These are phyloP conservation scores for Tetraneura akinire DNA, from an alignment of 1,140 invertebrate genomes.

Conservation along the genomic window DNA sequence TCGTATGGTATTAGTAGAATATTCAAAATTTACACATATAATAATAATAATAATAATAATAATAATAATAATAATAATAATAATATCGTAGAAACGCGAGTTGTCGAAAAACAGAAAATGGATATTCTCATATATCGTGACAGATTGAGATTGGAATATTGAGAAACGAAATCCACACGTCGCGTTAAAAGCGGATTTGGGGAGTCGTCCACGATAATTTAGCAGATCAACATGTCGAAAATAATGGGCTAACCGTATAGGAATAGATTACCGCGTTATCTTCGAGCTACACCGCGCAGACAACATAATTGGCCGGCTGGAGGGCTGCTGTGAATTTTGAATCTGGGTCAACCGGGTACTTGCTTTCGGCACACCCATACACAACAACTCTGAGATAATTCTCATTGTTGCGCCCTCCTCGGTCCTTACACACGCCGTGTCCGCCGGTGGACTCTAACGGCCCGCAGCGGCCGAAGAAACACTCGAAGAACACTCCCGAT, in stretches of 20 bases:
- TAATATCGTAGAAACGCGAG: not conserved
- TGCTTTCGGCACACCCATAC: not conserved
- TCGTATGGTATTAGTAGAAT: no score
- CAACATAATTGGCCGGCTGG: not conserved
- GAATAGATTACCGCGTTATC: not conserved
- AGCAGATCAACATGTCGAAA: not conserved
- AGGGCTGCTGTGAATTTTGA: not conserved
- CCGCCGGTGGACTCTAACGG: no score
- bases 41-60: no score
- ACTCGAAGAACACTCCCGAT: no score
- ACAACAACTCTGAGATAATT: slow-evolving; percentile 31
- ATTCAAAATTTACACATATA: no score
- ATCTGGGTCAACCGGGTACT: not conserved
- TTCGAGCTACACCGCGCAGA: not conserved
- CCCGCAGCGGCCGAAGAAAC: no score
- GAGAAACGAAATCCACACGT: not conserved
- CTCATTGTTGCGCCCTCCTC: not conserved
- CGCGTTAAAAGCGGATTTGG: not conserved
- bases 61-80: no score
- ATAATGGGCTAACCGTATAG: not conserved
- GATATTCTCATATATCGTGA: not conserved
- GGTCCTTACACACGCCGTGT: no score
- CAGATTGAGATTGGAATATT: not conserved
- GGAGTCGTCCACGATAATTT: not conserved
- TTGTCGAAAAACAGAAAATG: not conserved